Evolutionary conservation across 2,888 invertebrate species (phyloP).

Genomic region (Ornithoptera alexandrae): DNA sequence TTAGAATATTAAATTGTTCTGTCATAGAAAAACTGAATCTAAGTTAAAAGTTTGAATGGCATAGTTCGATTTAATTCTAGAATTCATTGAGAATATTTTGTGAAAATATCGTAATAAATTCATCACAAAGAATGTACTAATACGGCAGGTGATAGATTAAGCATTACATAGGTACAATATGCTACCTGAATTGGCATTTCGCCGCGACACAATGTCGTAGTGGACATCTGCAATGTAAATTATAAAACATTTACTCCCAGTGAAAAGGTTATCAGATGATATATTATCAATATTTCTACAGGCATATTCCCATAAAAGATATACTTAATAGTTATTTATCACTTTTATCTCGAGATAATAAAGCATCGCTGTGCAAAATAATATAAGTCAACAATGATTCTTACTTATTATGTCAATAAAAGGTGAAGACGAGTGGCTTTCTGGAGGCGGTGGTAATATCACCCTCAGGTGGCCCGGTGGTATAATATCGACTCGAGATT

Average conservation of each 20-base stretch:
- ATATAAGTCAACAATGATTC: slow-evolving; percentile 32
- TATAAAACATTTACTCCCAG: background rate
- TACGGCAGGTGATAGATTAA: slow-evolving; percentile 5
- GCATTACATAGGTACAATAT: slow-evolving; percentile 7
- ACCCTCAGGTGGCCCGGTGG: slow-evolving; percentile 65
- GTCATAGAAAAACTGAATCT: background rate
- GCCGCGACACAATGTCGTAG: slow-evolving; percentile 2
- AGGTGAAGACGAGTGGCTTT: slow-evolving; percentile 58
- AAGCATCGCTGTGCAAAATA: slow-evolving; percentile 5
- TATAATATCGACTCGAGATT: slow-evolving; percentile 57
- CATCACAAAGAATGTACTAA: background rate
- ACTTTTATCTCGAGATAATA: background rate
- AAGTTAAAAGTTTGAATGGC: slow-evolving; percentile 18
- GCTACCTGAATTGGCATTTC: slow-evolving; percentile 20
- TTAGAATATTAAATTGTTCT: background rate
- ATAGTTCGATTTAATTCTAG: background rate
- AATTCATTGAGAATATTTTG: background rate
- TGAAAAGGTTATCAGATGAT: background rate
- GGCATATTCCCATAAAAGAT: background rate
- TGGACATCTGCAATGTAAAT: background rate
- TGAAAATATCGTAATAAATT: background rate
- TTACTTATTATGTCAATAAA: slow-evolving; percentile 63
- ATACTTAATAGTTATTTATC: background rate
- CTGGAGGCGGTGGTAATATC: slow-evolving; percentile 60
- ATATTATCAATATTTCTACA: background rate